Base-by-base conservation (phyloP, 1,140 invertebrate genomes). In the Wiebesia pumilae region DNA sequence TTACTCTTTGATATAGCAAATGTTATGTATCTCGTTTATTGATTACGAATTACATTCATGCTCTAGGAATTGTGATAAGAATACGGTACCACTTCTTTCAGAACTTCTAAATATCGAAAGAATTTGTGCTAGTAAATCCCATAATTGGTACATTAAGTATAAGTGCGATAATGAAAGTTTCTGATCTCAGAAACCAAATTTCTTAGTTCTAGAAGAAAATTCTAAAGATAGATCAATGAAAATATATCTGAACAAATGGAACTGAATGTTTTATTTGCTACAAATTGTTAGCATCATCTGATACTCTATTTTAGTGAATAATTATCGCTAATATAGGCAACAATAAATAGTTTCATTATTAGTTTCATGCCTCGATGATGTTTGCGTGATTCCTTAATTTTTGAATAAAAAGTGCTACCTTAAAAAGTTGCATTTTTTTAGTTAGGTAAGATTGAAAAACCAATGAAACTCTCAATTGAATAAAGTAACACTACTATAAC, bases 221-320 rank as follows among this genome's bases (percentile, higher is more conserved):
- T 24, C 65, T 58, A 51, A 51, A 35, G n/a, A n/a, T 83, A n/a
- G 47, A 21, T n/a, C n/a, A 35, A 21, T 83, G 7, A 47, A 51
- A 43, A 40, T 14, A 71, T 24, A 47, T 51, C 16, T 69, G 47
- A 73, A 30, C n/a, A 24, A 54, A 43, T 62, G 27, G 54, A 77
- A 83, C 82, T 67, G 19, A 78, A 84, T n/a, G 35, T 62, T 83
- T 83, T 83, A 35, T 27, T 78, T 62, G n/a, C 58, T 65, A 43
- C 58, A 84, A 67, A 78, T 78, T 84, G 24, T 27, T 33, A 40
- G 40, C n/a, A 78, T 65, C 62, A 27, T 67, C 47, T 21, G 24
- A 62, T 40, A 38, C 30, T 40, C 27, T 54, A 7, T 62, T 12
- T 62, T 51, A 62, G 30, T 24, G 14, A 51, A 79, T 35, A 27